Evolutionary conservation across 1,140 invertebrate genomes (phyloP).

Genomic region (Drosophila yakuba): DNA sequence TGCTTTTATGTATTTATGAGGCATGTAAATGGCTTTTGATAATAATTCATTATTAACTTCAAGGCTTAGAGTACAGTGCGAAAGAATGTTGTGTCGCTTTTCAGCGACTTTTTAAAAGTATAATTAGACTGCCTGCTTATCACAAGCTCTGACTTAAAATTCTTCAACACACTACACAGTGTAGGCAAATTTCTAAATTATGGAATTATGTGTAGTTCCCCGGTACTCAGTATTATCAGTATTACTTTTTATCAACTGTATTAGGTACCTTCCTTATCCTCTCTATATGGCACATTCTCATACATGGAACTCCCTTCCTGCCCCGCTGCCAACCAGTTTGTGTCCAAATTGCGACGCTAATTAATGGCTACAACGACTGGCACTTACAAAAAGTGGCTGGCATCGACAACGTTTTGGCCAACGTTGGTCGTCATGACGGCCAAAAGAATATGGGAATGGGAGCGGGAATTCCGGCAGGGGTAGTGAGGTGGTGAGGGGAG

Average conservation of each 20-base stretch:
- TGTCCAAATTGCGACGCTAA: slow-evolving; percentile 49
- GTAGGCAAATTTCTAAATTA: not conserved
- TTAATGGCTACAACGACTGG: slow-evolving; percentile 47
- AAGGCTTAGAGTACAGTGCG: slow-evolving; percentile 22
- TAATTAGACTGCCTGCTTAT: no score
- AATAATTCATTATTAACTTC: slow-evolving; percentile 23
- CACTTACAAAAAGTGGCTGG: slow-evolving; percentile 44
- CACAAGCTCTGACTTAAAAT: not conserved
- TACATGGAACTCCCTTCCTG: not conserved
- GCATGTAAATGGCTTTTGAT: slow-evolving; percentile 54
- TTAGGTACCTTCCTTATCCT: slow-evolving; percentile 5
- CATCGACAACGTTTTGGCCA: slow-evolving; percentile 44
- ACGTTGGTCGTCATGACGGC: slow-evolving; percentile 51
- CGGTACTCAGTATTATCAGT: not conserved
- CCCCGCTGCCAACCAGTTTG: not conserved
- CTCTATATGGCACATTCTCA: slow-evolving; percentile 2
- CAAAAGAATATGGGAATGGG: slow-evolving; percentile 39
- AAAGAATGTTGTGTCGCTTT: not conserved
- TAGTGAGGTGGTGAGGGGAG: slow-evolving; percentile 18
- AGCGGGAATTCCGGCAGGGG: slow-evolving; percentile 1
- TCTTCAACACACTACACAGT: not conserved
- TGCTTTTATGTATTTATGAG: slow-evolving; percentile 36
- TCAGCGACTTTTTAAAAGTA: no score
- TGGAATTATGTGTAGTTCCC: not conserved
- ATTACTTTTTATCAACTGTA: slow-evolving; percentile 3